A percentile compares a stretch with the other conserved stretches of the same genome.
Evolutionary conservation across 2,113 vertebrate species (phyloP).

Genomic region (Otolemur garnettii): DNA sequence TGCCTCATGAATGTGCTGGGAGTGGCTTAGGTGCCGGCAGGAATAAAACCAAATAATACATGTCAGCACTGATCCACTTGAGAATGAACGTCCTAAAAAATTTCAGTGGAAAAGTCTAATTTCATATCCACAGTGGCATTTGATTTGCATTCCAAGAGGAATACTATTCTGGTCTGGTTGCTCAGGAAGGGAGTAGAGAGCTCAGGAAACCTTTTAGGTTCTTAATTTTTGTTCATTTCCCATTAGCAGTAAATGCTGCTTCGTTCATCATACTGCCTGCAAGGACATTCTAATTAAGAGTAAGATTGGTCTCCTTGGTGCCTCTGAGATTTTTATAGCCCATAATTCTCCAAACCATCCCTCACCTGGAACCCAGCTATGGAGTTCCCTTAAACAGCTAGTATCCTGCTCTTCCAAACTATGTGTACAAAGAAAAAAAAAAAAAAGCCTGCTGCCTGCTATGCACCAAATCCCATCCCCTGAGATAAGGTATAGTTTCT

Average conservation of each 20-base stretch:
- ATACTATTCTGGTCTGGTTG: slow-evolving; percentile 44
- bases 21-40: slow-evolving; percentile 39
- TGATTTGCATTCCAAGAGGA: slow-evolving; percentile 70
- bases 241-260: neutral
- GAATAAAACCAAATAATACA: slow-evolving; percentile 68
- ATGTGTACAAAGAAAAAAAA: neutral
- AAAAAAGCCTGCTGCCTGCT: neutral
- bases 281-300: slow-evolving; percentile 21
- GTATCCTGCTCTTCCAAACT: neutral
- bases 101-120: slow-evolving; percentile 69
- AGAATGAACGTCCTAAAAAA: slow-evolving; percentile 73
- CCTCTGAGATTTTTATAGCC: neutral
- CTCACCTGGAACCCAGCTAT: neutral
- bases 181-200: slow-evolving; percentile 33
- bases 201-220: slow-evolving; percentile 47
- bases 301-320: neutral
- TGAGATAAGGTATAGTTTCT: neutral
- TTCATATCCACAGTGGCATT: slow-evolving; percentile 55
- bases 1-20: slow-evolving; percentile 36
- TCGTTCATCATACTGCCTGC: neutral
- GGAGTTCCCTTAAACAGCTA: neutral
- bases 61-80: slow-evolving; percentile 63
- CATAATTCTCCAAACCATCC: neutral
- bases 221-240: slow-evolving; percentile 62
- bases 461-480: neutral